A percentile compares a stretch with the other conserved stretches of the same genome.
Evolutionary conservation across 2,113 vertebrate genomes (phyloP).

Genomic region (Notothenia rossii): DNA sequence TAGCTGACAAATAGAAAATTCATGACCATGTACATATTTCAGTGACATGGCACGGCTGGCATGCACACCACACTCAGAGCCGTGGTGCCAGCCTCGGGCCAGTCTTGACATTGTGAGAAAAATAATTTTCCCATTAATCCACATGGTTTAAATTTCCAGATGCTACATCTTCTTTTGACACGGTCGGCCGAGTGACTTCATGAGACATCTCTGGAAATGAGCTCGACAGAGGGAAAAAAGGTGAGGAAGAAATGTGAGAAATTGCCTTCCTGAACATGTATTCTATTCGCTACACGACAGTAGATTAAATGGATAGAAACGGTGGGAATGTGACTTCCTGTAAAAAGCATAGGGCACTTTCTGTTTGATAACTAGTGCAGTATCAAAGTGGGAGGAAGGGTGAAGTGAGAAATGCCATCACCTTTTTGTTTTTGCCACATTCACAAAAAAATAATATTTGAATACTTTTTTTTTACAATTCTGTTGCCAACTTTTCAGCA

Average conservation of each 20-base stretch:
- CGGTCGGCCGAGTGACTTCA: conserved; percentile 45
- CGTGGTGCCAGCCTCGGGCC: conserved; percentile 31
- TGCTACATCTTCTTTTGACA: conserved; percentile 49
- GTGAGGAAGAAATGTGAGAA: conserved; percentile 10
- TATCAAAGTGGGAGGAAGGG: conserved; percentile 28
- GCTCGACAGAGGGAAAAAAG: conserved; percentile 18
- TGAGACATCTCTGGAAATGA: conserved; percentile 52
- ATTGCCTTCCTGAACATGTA: conserved; percentile 39
- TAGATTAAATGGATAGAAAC: conserved; percentile 10
- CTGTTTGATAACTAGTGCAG: background rate
- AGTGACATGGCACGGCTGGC: conserved; percentile 50
- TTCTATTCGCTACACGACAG: conserved; percentile 43
- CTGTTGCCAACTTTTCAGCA: conserved; percentile 27
- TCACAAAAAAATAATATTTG: conserved; percentile 12
- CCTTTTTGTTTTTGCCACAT: conserved; percentile 1
- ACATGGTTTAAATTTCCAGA: conserved; percentile 45
- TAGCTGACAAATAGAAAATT: conserved; percentile 67
- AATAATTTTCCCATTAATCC: conserved; percentile 65
- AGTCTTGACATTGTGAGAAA: conserved; percentile 48
- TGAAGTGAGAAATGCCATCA: conserved; percentile 16
- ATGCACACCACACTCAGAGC: conserved; percentile 27
- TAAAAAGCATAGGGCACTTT: background rate
- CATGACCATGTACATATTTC: conserved; percentile 72
- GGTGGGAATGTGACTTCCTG: background rate
- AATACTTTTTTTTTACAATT: background rate